Evolutionary conservation across 1,140 invertebrate species (phyloP).

Genomic region (Ectropis grisescens): DNA sequence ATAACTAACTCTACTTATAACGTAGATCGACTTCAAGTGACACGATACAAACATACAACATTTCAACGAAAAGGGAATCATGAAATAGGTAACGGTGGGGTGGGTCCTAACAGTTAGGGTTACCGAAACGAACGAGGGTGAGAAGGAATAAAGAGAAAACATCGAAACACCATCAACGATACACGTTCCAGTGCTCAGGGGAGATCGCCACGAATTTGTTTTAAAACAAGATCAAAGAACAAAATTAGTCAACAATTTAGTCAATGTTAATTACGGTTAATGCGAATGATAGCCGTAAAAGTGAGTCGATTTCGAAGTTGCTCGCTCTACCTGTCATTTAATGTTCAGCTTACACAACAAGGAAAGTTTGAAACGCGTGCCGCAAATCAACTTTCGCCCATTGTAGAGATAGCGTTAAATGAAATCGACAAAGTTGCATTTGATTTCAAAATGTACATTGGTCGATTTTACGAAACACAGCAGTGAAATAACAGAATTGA

Average conservation of each 20-base stretch:
- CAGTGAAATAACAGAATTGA: no score
- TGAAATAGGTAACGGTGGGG: conserved; percentile 24
- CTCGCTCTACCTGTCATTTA: conserved; percentile 56
- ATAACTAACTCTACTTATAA: no score
- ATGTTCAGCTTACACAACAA: conserved; percentile 66
- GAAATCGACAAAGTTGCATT: conserved; percentile 22
- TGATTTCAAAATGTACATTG: no score
- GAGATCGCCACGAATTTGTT: conserved; percentile 5
- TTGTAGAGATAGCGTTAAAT: conserved; percentile 37
- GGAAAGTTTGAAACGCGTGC: conserved; percentile 65
- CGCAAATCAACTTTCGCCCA: conserved; percentile 61
- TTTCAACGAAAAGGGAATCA: background rate
- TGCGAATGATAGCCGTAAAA: conserved; percentile 39
- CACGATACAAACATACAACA: no score
- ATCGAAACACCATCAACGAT: conserved; percentile 44
- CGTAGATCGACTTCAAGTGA: no score
- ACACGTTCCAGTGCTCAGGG: conserved; percentile 18
- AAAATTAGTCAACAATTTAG: conserved; percentile 4
- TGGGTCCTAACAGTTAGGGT: conserved; percentile 41
- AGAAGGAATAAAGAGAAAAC: conserved; percentile 41
- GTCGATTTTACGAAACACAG: no score
- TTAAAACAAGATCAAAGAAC: conserved; percentile 4
- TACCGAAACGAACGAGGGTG: conserved; percentile 51
- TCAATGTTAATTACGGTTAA: conserved; percentile 15
- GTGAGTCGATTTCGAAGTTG: conserved; percentile 57